Evolutionary conservation across 2,888 invertebrate species (phyloP), one percentile per base, ranked within the genome.

Genomic region (Drosophila limbata): DNA sequence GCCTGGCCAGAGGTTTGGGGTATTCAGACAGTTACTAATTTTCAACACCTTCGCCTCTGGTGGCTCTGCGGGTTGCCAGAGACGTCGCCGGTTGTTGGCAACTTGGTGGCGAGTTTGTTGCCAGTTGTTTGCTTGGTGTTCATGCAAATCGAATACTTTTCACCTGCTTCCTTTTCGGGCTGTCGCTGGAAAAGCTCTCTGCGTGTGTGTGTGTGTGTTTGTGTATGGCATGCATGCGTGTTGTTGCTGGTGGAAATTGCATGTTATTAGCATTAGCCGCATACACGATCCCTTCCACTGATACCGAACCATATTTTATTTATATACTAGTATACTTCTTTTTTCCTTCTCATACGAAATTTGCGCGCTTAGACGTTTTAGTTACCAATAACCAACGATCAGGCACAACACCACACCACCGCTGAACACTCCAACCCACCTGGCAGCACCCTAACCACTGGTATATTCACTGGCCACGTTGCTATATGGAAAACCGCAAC

Each of bases 251-350:
- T 81, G 81, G 73, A 84, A 88, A 87, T 88, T 87, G 84, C 89
- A 84, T 88, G 89, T 88, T 88, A 88, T 88, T 88, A 88, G 88
- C 73, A 86, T 88, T 88, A 88, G 86, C 77, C 80, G 69, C 83
- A 81, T 86, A 89, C 90, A 88, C 75, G 89, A 88, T 88, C 72
- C 81, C 90, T 71, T 74, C 77, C 71, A 77, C 82, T 80, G 88
- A 89, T 88, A 89, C 74, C 69, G 72, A 81, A 84, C 85, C 85
- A 85, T 89, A 89, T 87, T 89, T 89, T 87, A 84, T 62, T 81
- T 81, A 28, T 70, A 48, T 39, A 31, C 53, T 28, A 40, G 13
- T 55, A 33, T 15, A 21, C 33, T 59, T 42, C 25, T 52, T 25
- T 42, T 68, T 53, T 63, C 21, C 37, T n/a, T 3, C 37, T 48